Percentiles rank a stretch among this genome's conserved stretches.
Evolutionary conservation across 2,797 vertebrate species (phyloP).

Genomic region (Anguilla anguilla): DNA sequence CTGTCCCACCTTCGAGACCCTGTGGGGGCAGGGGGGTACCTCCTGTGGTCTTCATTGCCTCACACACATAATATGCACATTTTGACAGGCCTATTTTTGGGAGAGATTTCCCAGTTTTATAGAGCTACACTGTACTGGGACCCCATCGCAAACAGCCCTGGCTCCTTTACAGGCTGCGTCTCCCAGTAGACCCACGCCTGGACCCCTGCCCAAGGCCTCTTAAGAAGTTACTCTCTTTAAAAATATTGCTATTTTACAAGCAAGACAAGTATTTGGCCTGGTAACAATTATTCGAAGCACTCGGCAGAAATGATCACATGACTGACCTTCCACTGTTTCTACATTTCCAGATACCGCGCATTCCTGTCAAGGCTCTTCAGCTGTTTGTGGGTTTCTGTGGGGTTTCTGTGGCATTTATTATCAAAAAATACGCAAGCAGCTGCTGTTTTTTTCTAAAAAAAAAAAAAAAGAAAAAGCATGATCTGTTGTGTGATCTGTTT

Average conservation of each 20-base stretch:
- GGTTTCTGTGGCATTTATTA: background rate
- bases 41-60: background rate
- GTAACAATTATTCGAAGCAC: constrained; percentile 23
- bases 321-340: constrained; percentile 30
- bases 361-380: constrained; percentile 13
- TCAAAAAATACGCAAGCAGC: background rate
- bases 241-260: constrained; percentile 8
- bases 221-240: constrained; percentile 20
- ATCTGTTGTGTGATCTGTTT: background rate
- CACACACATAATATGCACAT: background rate
- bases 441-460: background rate
- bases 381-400: too few relatives aligned
- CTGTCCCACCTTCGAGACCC: background rate
- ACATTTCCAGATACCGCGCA: constrained; percentile 15
- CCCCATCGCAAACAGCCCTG: background rate
- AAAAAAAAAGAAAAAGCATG: too few relatives aligned
- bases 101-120: background rate
- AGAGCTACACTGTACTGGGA: background rate
- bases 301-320: constrained; percentile 18
- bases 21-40: background rate
- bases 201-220: constrained; percentile 19
- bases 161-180: constrained; percentile 9
- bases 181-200: constrained; percentile 3
- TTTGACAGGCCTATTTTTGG: too few relatives aligned
- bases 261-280: constrained; percentile 20